phyloP scores from a whole-genome alignment of 2,113 vertebrate genomes.

The Nansenia antarctica region DNA sequence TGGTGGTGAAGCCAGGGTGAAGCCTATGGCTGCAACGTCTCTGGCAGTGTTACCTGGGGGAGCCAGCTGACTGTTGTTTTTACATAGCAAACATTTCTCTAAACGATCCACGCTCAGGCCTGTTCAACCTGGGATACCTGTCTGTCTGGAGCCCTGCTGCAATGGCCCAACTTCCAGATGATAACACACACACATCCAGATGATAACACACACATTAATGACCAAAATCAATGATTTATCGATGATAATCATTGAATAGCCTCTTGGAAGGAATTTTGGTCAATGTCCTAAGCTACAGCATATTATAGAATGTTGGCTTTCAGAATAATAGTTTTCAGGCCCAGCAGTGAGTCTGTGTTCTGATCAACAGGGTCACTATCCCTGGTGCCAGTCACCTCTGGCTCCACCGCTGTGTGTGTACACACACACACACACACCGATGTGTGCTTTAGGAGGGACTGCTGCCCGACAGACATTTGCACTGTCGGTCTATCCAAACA shows the following conservation, averaged over 20 bases:
- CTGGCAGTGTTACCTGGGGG: background rate
- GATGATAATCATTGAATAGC: too few species aligned
- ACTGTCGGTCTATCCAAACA: constrained; percentile 28
- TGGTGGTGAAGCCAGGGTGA: background rate
- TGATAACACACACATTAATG: background rate
- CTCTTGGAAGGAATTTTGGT: too few species aligned
- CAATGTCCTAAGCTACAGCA: too few species aligned
- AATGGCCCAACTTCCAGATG: too few species aligned
- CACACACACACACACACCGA: constrained; percentile 6
- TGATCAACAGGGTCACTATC: constrained; percentile 42
- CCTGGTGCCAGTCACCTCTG: constrained; percentile 11
- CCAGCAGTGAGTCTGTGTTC: constrained; percentile 3
- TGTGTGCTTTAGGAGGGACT: constrained; percentile 39
- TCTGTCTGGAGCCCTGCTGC: background rate
- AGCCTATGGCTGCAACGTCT: background rate
- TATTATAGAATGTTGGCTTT: too few species aligned
- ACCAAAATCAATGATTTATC: constrained; percentile 11
- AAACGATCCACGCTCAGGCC: background rate
- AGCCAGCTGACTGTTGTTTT: background rate
- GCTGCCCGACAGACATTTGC: constrained; percentile 17
- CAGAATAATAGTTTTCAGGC: too few species aligned
- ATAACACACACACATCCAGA: background rate
- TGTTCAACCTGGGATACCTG: background rate
- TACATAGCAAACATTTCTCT: background rate
- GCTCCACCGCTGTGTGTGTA: constrained; percentile 4